Evolutionary conservation across 2,797 vertebrate species (phyloP), one percentile per base, ranked within the genome.

Genomic region (Triplophysa bombifrons): DNA sequence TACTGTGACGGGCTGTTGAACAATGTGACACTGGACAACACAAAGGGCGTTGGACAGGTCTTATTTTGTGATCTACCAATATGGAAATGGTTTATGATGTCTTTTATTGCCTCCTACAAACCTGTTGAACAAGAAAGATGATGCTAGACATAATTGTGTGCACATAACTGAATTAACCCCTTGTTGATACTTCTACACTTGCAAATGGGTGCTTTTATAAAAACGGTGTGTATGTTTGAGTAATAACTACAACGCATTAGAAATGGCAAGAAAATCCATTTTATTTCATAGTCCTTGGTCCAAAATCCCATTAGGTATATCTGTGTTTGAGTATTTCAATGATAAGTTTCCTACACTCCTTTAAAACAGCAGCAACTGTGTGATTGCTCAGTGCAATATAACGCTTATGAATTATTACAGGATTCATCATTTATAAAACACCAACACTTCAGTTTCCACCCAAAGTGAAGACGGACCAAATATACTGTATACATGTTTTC

Each of bases 211-310:
- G 0, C n/a, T 41, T 60, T 10, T 58, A 25, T 14, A 25, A 60
- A 72, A 55, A 5, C 4, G 1, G 2, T 20, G 4, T 0, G 48
- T 1, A 41, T 25, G 25, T 41, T 19, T 7, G 14, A 79, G 19
- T 17, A 30, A 25, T 4, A 55, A 46, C 46, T 41, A 41, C 13
- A 38, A 56, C 12, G 3, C 55, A 56, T 63, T 65, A 44, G 56
- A 72, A 73, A 81, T 81, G 76, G 41, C 67, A 73, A 77, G 70
- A 75, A 84, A 82, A 73, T 55, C 55, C 72, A 60, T 58, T 84
- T 82, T 82, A 84, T 82, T 84, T 82, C 25, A 77, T 82, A 74
- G 34, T 38, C 60, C 58, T 68, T 82, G 70, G 81, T 82, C 81
- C 81, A 69, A 74, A 63, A 74, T 70, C 70, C 74, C 34, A 74